Percentiles rank a stretch among this genome's conserved stretches.
Conservation (phyloP, 2,113 vertebrate genomes). For the Peromyscus polionotus region DNA sequence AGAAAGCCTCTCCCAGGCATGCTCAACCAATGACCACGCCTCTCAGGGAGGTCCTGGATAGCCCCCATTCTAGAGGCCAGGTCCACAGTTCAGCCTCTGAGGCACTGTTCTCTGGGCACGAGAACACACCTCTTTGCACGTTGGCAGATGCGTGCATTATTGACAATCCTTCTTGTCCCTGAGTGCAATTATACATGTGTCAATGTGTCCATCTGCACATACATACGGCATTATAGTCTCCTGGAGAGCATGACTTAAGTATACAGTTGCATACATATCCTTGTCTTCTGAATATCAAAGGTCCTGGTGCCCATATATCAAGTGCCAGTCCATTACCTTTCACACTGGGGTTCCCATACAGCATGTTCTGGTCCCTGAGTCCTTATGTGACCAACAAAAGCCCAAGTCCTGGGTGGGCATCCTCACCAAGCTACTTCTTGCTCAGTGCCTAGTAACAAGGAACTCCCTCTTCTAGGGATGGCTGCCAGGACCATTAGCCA, state of each 20-base stretch:
- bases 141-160: too few species aligned
- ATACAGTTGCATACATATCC: not conserved
- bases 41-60: not conserved
- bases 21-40: not conserved
- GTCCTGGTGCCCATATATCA: not conserved
- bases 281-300: not conserved
- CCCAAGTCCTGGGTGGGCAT: not conserved
- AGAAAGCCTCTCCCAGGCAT: not conserved
- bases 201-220: not conserved
- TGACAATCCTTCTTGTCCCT: not conserved
- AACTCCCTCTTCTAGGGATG: not conserved
- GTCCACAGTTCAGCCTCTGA: accelerated
- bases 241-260: accelerated
- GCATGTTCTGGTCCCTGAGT: not conserved
- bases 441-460: not conserved
- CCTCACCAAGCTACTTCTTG: not conserved
- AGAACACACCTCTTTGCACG: not conserved
- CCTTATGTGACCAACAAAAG: accelerated
- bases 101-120: not conserved
- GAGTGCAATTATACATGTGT: accelerated
- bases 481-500: not conserved
- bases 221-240: not conserved
- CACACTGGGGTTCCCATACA: not conserved
- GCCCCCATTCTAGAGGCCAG: not conserved
- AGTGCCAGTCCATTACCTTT: not conserved